Evolutionary conservation across 1,140 invertebrate species (phyloP), one percentile per base, ranked within the genome.

Genomic region (Dendroctonus valens): DNA sequence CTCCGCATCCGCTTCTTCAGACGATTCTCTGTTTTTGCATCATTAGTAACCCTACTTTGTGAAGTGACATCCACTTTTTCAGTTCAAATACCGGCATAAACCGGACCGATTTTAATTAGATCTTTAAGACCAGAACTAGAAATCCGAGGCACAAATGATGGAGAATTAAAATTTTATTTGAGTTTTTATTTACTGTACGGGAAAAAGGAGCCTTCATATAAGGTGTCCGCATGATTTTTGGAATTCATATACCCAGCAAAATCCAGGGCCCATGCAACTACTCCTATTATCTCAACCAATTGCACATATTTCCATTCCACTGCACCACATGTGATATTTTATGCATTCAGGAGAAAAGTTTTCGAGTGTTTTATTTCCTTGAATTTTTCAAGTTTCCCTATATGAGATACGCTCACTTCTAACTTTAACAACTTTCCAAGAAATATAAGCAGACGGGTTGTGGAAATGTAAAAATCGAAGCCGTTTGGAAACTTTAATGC

Each of bases 31-130:
- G 41, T 59, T 42, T 59, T 59, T 48, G 57, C 57, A 44, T 59
- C 57, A 59, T 59, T 59, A 59, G 57, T 59, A 44, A 59, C 42
- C 57, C 42, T 37, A 11, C 42, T 59, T 59, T 48, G 57, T 14
- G 44, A 37, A 59, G 42, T 59, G 42, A 48, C 57, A 48, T 59
- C 42, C 57, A 59, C 57, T 59, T 59, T 59, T 59, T 59, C 15
- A 59, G 57, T 48, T 48, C 42, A 46, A 6, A 48, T 48, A 38
- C n/a, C 52, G 7, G 52, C 52, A n/a, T 48, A 11, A 48, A 14
- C 46, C 5, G 46, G 46, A 14, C 46, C 14, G 14, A n/a, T 48
- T 14, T 48, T 48, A 48, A 48, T 48, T 48, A 48, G 46, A 8
- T 48, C 46, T 48, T 48, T 11, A 14, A 48, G 26, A 26, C 26